Conservation (phyloP, 2,797 vertebrate species). For the Monodelphis domestica region DNA sequence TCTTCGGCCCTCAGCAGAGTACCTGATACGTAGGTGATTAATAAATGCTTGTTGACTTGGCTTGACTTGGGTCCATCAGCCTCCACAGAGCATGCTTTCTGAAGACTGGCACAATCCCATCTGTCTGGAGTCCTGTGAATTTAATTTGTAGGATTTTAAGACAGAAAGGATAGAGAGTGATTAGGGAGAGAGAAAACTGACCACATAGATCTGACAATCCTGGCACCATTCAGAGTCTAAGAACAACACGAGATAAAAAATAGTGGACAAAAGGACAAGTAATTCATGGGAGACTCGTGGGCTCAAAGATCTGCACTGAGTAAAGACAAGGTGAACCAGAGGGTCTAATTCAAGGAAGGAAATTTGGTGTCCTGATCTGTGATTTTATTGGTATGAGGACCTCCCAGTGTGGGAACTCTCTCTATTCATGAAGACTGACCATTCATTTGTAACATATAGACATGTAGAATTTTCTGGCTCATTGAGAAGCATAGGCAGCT, state of each 20-base stretch:
- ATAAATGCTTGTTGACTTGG: background rate
- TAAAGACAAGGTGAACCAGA: background rate
- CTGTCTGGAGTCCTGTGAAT: background rate
- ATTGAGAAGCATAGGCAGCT: background rate
- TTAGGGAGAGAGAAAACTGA: background rate
- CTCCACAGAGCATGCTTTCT: background rate
- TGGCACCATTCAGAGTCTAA: too few relatives aligned
- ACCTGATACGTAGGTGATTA: background rate
- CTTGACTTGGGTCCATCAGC: background rate
- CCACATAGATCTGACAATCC: background rate
- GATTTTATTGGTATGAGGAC: background rate
- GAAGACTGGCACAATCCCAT: background rate
- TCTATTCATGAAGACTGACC: background rate
- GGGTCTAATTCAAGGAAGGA: background rate
- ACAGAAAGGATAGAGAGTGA: background rate
- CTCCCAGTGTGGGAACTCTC: background rate
- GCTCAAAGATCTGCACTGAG: background rate
- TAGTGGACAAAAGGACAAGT: background rate
- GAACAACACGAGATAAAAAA: background rate
- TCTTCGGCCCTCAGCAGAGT: background rate
- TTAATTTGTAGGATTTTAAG: background rate
- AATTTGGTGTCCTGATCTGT: background rate
- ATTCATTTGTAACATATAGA: background rate
- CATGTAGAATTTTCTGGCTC: too few relatives aligned
- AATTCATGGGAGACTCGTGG: background rate